phyloP scores from a whole-genome alignment of 2,888 invertebrate genomes.

The Camptogramma bilineatum region DNA sequence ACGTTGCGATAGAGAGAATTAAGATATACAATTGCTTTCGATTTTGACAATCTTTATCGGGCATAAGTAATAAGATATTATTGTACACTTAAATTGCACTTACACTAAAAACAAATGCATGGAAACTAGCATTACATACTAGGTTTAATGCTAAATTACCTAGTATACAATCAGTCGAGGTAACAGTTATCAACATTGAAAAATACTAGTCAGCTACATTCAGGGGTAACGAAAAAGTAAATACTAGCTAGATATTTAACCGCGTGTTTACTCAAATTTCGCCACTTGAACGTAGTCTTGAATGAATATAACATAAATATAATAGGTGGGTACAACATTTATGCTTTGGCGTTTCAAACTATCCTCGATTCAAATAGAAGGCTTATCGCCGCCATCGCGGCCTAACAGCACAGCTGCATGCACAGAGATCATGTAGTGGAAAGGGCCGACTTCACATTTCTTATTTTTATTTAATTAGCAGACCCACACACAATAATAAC shows the following conservation, averaged over 20 bases:
- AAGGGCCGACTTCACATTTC: too few relatives aligned
- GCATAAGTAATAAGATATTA: slow-evolving; percentile 27
- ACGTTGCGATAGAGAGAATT: neutral
- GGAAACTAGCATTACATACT: slow-evolving; percentile 33
- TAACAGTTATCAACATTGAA: slow-evolving; percentile 8
- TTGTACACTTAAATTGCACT: slow-evolving; percentile 33
- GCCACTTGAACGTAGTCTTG: neutral
- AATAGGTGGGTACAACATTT: neutral
- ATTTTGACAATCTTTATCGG: slow-evolving; percentile 24
- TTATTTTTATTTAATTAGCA: too few relatives aligned
- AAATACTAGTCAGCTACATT: neutral
- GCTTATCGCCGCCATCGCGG: neutral
- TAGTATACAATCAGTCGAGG: slow-evolving; percentile 22
- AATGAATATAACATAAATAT: neutral
- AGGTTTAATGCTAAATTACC: slow-evolving; percentile 15
- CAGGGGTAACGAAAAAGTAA: neutral
- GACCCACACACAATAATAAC: too few relatives aligned
- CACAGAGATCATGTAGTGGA: too few relatives aligned
- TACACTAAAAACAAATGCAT: slow-evolving; percentile 37
- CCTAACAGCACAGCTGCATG: too few relatives aligned
- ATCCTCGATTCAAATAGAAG: neutral
- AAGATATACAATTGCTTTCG: neutral
- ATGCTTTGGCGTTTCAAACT: neutral
- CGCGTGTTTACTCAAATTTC: too few relatives aligned
- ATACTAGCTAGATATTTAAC: neutral